phyloP scores from a whole-genome alignment of 2,888 invertebrate species.

The Tetanocera ferruginea region DNA sequence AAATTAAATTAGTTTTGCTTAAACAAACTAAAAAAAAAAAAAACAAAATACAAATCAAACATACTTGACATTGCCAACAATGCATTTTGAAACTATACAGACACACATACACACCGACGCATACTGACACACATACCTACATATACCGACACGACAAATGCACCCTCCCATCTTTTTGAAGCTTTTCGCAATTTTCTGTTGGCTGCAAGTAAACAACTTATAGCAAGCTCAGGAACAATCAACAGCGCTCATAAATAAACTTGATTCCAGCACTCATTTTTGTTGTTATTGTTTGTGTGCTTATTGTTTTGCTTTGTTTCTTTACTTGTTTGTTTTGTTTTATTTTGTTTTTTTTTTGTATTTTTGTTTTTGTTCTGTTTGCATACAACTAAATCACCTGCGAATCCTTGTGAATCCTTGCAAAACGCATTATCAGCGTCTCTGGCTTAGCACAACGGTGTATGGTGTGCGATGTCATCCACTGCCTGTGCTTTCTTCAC shows the following conservation, averaged over 20 bases:
- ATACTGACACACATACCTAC: background rate
- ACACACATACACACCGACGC: background rate
- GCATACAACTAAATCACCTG: slow-evolving; percentile 22
- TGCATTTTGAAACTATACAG: background rate
- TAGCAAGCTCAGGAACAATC: background rate
- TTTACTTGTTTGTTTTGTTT: too few species aligned
- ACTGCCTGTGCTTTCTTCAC: background rate
- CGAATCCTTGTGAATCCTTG: slow-evolving; percentile 19
- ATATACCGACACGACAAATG: background rate
- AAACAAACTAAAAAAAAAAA: background rate
- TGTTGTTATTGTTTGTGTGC: background rate
- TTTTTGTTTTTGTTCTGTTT: background rate
- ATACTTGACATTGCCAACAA: background rate
- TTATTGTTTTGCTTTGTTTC: background rate
- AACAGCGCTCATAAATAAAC: slow-evolving; percentile 8
- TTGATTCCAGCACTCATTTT: background rate
- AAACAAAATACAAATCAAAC: too few species aligned
- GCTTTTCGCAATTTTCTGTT: background rate
- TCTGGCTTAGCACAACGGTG: background rate
- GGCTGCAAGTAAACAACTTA: background rate
- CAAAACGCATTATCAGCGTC: slow-evolving; percentile 9
- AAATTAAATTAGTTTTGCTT: background rate
- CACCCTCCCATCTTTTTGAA: background rate
- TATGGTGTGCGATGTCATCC: background rate
- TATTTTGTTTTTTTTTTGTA: background rate